A percentile compares a stretch with the other conserved stretches of the same genome.
Evolutionary conservation across 1,140 invertebrate genomes (phyloP).

Genomic region (Eurytemora carolleeae): DNA sequence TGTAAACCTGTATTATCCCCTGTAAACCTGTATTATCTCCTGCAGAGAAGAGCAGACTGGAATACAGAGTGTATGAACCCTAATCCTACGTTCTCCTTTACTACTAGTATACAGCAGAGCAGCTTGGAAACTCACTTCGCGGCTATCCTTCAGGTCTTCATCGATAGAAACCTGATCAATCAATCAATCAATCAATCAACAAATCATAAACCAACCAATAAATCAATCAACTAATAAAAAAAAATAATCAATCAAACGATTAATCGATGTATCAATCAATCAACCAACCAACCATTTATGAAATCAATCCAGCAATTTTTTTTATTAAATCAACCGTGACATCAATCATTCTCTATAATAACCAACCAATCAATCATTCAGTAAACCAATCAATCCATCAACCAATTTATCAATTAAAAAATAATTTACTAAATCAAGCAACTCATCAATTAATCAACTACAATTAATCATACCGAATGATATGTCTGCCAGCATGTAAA

Average conservation of each 20-base stretch:
- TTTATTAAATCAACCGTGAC: no score
- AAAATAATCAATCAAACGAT: background rate
- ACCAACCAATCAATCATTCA: no score
- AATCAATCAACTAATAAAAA: no score
- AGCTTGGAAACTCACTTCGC: conserved; percentile 88
- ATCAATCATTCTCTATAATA: background rate
- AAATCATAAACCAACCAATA: no score
- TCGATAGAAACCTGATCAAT: conserved; percentile 43
- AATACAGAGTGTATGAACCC: conserved; percentile 88
- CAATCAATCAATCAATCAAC: background rate
- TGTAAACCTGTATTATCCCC: no score
- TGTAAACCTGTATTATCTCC: conserved; percentile 72
- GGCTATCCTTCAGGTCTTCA: conserved; percentile 63
- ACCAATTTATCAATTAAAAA: no score
- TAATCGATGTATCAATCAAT: background rate
- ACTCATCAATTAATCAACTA: no score
- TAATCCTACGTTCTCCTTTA: conserved; percentile 90
- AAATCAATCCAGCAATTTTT: no score
- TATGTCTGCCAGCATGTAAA: no score
- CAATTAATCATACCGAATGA: no score
- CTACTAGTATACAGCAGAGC: conserved; percentile 92
- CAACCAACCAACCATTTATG: no score
- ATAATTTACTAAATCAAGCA: background rate
- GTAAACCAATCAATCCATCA: no score
- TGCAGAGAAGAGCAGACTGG: conserved; percentile 62